Conservation (phyloP, 2,113 vertebrate genomes). For the Pandion haliaetus region DNA sequence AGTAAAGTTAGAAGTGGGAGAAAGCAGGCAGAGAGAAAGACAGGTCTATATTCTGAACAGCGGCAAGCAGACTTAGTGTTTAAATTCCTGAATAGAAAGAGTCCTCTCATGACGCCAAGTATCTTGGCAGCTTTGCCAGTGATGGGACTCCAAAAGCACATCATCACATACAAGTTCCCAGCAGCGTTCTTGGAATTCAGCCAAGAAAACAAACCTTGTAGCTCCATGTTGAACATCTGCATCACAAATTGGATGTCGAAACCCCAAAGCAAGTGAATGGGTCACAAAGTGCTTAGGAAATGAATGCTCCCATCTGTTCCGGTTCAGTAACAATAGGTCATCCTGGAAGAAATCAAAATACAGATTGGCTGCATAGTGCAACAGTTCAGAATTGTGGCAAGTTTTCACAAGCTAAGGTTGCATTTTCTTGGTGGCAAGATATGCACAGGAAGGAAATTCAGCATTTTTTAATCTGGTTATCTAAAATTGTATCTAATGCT, state of each 20-base stretch:
- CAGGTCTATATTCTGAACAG: background rate
- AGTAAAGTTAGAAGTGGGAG: background rate
- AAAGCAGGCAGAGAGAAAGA: background rate
- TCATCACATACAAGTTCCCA: background rate
- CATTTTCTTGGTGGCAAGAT: background rate
- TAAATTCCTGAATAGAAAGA: background rate
- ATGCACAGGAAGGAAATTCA: slow-evolving; percentile 4
- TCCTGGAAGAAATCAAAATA: background rate
- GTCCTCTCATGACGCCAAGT: background rate
- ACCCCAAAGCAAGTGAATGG: background rate
- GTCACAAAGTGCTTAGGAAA: background rate
- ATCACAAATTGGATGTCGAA: background rate
- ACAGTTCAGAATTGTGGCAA: background rate
- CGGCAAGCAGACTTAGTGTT: background rate
- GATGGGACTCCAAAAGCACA: background rate
- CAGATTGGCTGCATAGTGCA: background rate
- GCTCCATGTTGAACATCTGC: background rate
- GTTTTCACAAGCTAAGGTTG: background rate
- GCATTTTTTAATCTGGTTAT: slow-evolving; percentile 43
- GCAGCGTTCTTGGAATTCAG: background rate
- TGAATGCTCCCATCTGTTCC: background rate
- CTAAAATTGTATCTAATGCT: slow-evolving; percentile 9
- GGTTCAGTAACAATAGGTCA: background rate
- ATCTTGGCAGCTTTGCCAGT: background rate
- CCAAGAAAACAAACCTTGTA: background rate